Percentiles rank a stretch among this genome's conserved stretches.
These are phyloP conservation scores for Lottia gigantea DNA, from an alignment of 2,888 invertebrate species.

Conservation along the genomic window DNA sequence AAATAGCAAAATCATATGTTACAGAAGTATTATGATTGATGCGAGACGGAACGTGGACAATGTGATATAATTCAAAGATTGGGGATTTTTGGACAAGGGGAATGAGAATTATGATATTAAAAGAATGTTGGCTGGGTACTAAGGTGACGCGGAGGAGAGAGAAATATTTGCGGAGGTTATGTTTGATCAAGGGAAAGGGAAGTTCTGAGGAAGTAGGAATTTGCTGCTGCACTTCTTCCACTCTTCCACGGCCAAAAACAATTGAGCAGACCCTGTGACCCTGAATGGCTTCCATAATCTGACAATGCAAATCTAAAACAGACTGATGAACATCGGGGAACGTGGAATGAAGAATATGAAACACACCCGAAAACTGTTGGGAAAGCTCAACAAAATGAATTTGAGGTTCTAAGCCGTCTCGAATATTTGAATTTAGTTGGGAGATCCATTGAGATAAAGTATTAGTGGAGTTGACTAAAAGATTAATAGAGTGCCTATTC, in stretches of 20 bases:
- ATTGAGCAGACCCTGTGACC: not conserved
- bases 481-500: not conserved
- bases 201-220: not conserved
- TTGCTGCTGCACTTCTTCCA: not conserved
- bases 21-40: not conserved
- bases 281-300: not conserved
- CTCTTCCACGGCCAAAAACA: too few species aligned
- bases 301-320: not conserved
- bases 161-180: not conserved
- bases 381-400: not conserved
- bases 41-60: not conserved
- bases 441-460: not conserved
- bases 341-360: not conserved
- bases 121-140: not conserved
- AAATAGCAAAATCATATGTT: not conserved
- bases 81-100: not conserved
- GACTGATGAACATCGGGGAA: not conserved
- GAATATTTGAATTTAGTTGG: not conserved
- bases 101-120: not conserved
- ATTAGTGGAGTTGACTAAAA: not conserved
- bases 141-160: not conserved
- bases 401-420: not conserved
- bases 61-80: not conserved
- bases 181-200: not conserved
- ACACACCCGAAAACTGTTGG: not conserved